A percentile compares a stretch with the other conserved stretches of the same genome.
These are phyloP conservation scores for Sesamia nonagrioides DNA, from an alignment of 1,140 invertebrate genomes.

Conservation along the genomic window DNA sequence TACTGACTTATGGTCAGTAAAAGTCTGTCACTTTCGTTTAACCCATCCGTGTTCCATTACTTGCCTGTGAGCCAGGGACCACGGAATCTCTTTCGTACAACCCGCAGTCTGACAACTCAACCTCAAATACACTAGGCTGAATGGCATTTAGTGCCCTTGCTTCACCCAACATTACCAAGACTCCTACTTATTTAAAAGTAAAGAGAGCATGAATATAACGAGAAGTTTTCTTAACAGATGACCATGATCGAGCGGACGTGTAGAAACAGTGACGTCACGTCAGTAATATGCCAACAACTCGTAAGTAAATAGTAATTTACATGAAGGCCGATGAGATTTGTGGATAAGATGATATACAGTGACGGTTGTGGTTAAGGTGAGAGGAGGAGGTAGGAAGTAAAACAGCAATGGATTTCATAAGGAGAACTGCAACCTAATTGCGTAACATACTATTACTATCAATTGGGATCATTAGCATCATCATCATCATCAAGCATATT, in stretches of 20 bases:
- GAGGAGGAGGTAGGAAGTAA: not conserved
- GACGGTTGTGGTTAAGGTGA: not conserved
- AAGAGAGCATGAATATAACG: constrained; percentile 22
- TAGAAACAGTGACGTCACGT: constrained; percentile 14
- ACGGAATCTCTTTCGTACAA: too few relatives aligned
- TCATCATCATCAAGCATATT: too few relatives aligned
- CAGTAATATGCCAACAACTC: not conserved
- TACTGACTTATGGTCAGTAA: too few relatives aligned
- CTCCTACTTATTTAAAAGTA: not conserved
- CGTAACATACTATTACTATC: too few relatives aligned
- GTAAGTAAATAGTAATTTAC: constrained; percentile 14
- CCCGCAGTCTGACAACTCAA: too few relatives aligned
- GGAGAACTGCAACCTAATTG: too few relatives aligned
- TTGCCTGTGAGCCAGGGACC: too few relatives aligned
- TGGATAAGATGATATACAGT: not conserved
- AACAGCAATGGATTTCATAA: not conserved
- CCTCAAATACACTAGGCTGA: not conserved
- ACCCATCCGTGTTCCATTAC: too few relatives aligned
- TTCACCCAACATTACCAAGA: not conserved
- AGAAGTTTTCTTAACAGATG: not conserved
- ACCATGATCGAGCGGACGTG: constrained; percentile 12
- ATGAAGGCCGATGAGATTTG: constrained; percentile 3
- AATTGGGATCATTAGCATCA: too few relatives aligned
- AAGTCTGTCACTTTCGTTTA: too few relatives aligned
- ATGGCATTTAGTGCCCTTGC: not conserved